A percentile compares a stretch with the other conserved stretches of the same genome.
Conservation (phyloP, 2,113 vertebrate genomes). For the Gymnocephalus cernua region DNA sequence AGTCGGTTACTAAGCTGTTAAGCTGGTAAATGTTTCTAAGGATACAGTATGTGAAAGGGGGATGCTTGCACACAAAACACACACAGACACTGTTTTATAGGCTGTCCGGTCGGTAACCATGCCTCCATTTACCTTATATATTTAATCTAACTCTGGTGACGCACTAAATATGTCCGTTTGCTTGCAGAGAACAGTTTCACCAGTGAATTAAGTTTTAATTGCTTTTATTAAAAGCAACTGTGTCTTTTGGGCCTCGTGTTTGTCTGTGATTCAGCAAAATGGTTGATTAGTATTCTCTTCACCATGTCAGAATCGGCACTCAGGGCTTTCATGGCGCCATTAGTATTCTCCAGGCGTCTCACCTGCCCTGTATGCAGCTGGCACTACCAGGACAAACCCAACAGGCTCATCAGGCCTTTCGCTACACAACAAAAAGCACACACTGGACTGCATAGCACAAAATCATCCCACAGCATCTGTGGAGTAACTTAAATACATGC, state of each 20-base stretch:
- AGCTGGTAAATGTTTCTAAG: conserved; percentile 48
- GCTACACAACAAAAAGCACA: conserved; percentile 26
- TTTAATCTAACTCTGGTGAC: conserved; percentile 17
- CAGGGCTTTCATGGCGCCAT: conserved; percentile 69
- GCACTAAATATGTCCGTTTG: conserved; percentile 1
- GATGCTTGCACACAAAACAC: conserved; percentile 32
- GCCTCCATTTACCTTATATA: neutral
- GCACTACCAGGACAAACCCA: conserved; percentile 58
- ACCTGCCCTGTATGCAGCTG: conserved; percentile 72
- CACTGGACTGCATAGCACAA: neutral
- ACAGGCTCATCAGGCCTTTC: conserved; percentile 23
- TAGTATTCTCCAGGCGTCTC: conserved; percentile 74
- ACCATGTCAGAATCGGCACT: conserved; percentile 44
- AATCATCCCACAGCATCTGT: neutral
- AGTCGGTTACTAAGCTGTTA: conserved; percentile 56
- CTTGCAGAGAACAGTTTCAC: conserved; percentile 19
- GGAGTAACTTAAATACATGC: neutral
- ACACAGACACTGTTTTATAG: conserved; percentile 19
- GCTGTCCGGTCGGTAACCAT: conserved; percentile 15
- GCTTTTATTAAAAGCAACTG: conserved; percentile 14
- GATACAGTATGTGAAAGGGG: conserved; percentile 28
- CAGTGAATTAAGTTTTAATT: neutral
- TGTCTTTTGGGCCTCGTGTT: conserved; percentile 23
- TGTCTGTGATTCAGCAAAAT: conserved; percentile 78
- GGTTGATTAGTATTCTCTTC: conserved; percentile 74